Evolutionary conservation across 2,888 invertebrate genomes (phyloP).

Genomic region (Glyphotaelius pellucidus): DNA sequence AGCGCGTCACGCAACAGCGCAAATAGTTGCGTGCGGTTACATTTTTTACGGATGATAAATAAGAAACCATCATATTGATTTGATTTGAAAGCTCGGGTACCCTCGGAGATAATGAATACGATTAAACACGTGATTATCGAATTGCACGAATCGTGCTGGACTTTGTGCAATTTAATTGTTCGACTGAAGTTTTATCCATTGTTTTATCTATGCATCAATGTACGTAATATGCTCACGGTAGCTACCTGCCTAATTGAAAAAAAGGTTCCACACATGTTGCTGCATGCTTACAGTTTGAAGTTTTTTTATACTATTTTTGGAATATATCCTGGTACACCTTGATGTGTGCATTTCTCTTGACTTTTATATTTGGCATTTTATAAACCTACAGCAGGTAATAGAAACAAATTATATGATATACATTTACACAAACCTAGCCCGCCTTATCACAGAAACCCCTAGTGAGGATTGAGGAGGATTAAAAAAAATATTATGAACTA

Average conservation of each 20-base stretch:
- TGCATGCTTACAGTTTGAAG: not conserved
- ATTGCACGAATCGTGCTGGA: not conserved
- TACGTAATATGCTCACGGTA: not conserved
- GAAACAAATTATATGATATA: too few species aligned
- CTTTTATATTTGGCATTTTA: too few species aligned
- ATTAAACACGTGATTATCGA: not conserved
- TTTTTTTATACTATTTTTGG: not conserved
- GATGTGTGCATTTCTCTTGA: too few species aligned
- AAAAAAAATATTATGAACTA: too few species aligned
- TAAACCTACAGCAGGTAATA: too few species aligned
- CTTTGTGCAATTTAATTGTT: not conserved
- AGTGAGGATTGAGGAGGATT: too few species aligned
- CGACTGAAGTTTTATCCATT: not conserved
- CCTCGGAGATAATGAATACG: not conserved
- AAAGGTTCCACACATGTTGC: not conserved
- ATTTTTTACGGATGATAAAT: not conserved
- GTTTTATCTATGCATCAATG: not conserved
- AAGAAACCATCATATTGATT: not conserved
- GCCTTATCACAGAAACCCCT: too few species aligned
- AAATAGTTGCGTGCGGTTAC: not conserved
- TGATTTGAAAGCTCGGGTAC: not conserved
- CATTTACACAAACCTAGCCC: too few species aligned
- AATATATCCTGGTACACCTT: too few species aligned
- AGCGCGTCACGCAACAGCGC: not conserved
- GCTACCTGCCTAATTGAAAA: not conserved